Evolutionary conservation across 2,888 invertebrate species (phyloP), one percentile per base, ranked within the genome.

Genomic region (Microplitis deprimator): DNA sequence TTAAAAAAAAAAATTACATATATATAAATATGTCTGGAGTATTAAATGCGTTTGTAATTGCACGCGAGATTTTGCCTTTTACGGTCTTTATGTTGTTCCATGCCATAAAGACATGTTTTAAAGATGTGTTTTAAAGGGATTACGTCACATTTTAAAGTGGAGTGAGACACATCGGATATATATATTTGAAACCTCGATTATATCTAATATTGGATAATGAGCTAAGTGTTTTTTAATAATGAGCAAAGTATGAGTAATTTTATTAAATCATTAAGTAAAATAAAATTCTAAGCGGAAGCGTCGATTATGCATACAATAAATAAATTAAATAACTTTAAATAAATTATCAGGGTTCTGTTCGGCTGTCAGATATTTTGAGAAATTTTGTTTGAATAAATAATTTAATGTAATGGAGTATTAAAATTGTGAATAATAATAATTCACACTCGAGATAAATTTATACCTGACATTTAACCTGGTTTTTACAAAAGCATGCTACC

Each of bases 31-130:
- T n/a, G 29, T 20, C 59, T 59, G 20, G 39, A 60, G 69, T 10
- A 59, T 69, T n/a, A 50, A 64, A 64, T 39, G 62, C 20, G 64
- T 72, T 50, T 50, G 50, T 50, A 50, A 50, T 50, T 50, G 50
- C 50, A 29, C 38, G 62, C 17, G 41, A n/a, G 16, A 70, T 72
- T 62, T 72, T 40, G n/a, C 72, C 68, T 39, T 71, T 39, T 65
- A 76, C 29, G 70, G 70, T 29, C 29, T 76, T 70, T 65, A 65
- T 40, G 50, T 65, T 17, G 64, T 68, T 59, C 64, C 62, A 62
- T 7, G 38, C 20, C 29, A 76, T 61, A 76, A 17, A 62, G 67
- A 71, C 65, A 76, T 38, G 50, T 50, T 50, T 17, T 17, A n/a
- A 10, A 62, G 20, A 71, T 65, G 39, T 16, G 17, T 76, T 76